Base-by-base conservation (phyloP, 2,113 vertebrate genomes). In the Pelusios castaneus region DNA sequence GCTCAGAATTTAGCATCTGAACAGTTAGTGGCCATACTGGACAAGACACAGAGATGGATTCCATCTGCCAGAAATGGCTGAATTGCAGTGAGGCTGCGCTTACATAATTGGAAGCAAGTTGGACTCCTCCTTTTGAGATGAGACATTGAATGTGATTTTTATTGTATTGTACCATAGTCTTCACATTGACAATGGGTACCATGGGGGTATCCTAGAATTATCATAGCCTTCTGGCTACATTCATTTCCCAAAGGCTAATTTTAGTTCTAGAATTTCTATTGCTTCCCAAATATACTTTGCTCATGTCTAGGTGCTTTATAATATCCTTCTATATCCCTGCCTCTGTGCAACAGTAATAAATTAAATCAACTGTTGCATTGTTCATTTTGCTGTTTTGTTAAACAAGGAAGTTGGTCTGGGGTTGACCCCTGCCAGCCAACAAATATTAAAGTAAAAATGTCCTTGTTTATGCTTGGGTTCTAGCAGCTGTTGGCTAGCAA, bases 51-150 rank as follows among this genome's bases (percentile, higher is more conserved):
- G 63, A 82, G 81, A 63, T 56, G 38, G 5, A 5, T 84, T 91
- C 16, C 41, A 19, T 12, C 8, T 63, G 34, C 17, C 0, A 0
- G 52, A 75, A 80, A 17, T 87, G 79, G 16, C 63, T 31, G n/a
- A 67, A 60, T 41, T 13, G 13, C 77, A 29, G 56, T 89, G 75
- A 84, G 17, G 11, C 34, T 38, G 63, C 63, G 24, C 6, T 45
- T 14, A 77, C 19, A 9, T 82, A 16, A 22, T 81, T 55, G n/a
- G 38, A 38, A 54, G 38, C 16, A 38, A 34, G 45, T 41, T 29
- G n/a, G 52, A 88, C 31, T 84, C 5, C 24, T n/a, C n/a, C 47
- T 8, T 51, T 82, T 75, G 12, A 52, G 24, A 10, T 76, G 34
- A 70, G n/a, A 55, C 22, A 38, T 60, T 77, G 41, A 84, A 84